Evolutionary conservation across 1,140 invertebrate genomes (phyloP).

Genomic region (Pogonognathellus flavescens): DNA sequence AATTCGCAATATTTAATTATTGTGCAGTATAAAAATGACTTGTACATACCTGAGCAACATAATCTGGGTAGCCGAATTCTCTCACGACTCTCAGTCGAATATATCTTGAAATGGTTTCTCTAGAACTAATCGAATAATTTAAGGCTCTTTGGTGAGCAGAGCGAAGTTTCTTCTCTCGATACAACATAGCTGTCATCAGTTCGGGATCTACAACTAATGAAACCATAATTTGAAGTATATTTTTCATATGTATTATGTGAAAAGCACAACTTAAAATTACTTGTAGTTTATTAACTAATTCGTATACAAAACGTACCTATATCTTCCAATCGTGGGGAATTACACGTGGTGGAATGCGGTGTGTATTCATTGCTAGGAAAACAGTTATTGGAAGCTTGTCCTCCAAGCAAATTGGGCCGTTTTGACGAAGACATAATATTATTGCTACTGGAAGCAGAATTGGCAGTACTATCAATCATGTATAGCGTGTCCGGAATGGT

Average conservation of each 20-base stretch:
- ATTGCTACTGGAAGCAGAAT: neutral
- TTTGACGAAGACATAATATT: neutral
- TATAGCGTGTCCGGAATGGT: slow-evolving; percentile 92
- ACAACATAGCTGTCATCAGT: slow-evolving; percentile 85
- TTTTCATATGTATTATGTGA: no score
- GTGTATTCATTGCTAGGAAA: slow-evolving; percentile 6
- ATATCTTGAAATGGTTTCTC: slow-evolving; percentile 71
- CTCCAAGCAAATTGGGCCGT: neutral
- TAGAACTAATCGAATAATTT: slow-evolving; percentile 52
- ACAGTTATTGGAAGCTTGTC: neutral
- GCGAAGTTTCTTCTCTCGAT: slow-evolving; percentile 86
- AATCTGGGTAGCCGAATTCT: slow-evolving; percentile 94
- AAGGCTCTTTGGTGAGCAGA: slow-evolving; percentile 73
- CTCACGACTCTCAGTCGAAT: slow-evolving; percentile 89
- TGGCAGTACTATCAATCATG: slow-evolving; percentile 82
- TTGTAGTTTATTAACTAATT: neutral
- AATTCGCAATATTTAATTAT: neutral
- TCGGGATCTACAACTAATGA: slow-evolving; percentile 79
- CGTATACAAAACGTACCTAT: neutral
- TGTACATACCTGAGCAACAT: slow-evolving; percentile 81
- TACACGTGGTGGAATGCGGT: neutral
- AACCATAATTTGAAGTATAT: slow-evolving; percentile 21
- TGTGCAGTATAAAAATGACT: neutral
- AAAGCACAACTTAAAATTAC: no score
- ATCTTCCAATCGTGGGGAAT: neutral